Percentiles rank a stretch among this genome's conserved stretches.
Evolutionary conservation across 2,113 vertebrate species (phyloP).

Genomic region (Limnothrissa miodon): DNA sequence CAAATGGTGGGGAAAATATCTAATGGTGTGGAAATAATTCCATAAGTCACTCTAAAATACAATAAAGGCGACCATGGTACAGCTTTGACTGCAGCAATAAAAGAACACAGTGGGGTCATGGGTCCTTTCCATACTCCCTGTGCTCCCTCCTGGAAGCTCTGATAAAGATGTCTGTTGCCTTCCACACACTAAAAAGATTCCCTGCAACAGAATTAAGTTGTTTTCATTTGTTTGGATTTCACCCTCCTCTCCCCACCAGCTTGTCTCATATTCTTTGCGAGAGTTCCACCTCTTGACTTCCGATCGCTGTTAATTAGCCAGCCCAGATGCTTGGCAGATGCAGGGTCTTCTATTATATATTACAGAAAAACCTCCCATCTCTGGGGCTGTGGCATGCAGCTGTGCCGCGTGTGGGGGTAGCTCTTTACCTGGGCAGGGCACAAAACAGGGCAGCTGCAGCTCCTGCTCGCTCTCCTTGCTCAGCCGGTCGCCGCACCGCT

Average conservation of each 20-base stretch:
- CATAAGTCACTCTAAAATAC: not conserved
- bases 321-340: not conserved
- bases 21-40: not conserved
- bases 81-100: not conserved
- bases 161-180: not conserved
- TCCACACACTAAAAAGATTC: not conserved
- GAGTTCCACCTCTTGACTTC: not conserved
- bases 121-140: not conserved
- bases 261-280: not conserved
- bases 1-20: not conserved
- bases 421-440: slow-evolving; percentile 90
- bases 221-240: not conserved
- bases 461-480: slow-evolving; percentile 63
- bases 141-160: not conserved
- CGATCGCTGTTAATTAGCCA: not conserved
- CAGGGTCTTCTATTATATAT: no score
- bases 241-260: not conserved
- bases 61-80: not conserved
- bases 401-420: not conserved
- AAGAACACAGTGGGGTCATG: not conserved
- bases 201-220: not conserved
- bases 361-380: not conserved
- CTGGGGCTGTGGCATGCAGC: not conserved
- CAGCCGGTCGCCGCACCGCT: slow-evolving; percentile 75
- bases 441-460: slow-evolving; percentile 79